A percentile compares a stretch with the other conserved stretches of the same genome.
These are phyloP conservation scores for Drosophila ogumai DNA, from an alignment of 1,140 invertebrate species.

Conservation along the genomic window DNA sequence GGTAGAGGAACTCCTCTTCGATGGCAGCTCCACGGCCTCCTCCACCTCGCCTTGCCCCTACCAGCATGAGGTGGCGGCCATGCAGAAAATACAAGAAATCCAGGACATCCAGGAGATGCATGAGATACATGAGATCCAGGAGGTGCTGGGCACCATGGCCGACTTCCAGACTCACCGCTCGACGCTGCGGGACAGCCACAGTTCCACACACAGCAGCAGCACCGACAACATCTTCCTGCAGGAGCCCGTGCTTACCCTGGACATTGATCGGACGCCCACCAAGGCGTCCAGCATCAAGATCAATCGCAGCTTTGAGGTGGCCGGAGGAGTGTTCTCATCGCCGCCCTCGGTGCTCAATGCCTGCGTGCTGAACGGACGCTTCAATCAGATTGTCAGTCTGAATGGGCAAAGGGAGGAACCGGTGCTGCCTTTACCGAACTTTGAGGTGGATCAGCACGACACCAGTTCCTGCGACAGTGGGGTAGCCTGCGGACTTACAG, in stretches of 20 bases:
- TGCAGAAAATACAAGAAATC: conserved; percentile 39
- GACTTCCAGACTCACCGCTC: conserved; percentile 75
- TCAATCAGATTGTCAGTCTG: conserved; percentile 80
- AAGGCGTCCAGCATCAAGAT: conserved; percentile 83
- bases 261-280: conserved; percentile 82
- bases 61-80: conserved; percentile 42
- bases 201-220: conserved; percentile 72
- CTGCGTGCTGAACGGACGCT: conserved; percentile 74
- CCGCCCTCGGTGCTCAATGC: conserved; percentile 67
- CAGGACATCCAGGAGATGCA: conserved; percentile 32
- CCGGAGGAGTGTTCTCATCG: conserved; percentile 74
- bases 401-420: conserved; percentile 52
- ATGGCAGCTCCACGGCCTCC: conserved; percentile 52
- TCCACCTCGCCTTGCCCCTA: conserved; percentile 57
- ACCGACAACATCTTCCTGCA: conserved; percentile 84
- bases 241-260: conserved; percentile 79
- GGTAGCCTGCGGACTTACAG: conserved; percentile 65
- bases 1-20: conserved; percentile 56
- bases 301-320: conserved; percentile 77
- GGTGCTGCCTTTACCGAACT: conserved; percentile 5
- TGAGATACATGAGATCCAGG: conserved; percentile 18
- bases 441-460: conserved; percentile 74
- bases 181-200: conserved; percentile 63
- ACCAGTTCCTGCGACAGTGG: conserved; percentile 84
- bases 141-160: conserved; percentile 20